Conservation (phyloP, 1,140 invertebrate genomes). For the Pantala flavescens region DNA sequence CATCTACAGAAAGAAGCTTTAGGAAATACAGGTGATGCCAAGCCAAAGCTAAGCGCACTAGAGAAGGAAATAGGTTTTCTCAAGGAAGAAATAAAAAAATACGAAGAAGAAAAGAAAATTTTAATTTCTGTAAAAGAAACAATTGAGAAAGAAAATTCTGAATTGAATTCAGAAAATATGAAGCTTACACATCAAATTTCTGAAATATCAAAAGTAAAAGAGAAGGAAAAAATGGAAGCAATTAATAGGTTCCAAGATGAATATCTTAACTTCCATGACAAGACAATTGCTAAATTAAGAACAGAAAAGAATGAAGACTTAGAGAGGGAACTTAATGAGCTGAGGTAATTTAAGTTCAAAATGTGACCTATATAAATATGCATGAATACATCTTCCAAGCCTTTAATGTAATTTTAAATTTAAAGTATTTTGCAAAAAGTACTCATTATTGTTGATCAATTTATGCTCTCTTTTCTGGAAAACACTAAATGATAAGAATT, state of each 20-base stretch:
- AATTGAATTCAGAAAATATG: not conserved
- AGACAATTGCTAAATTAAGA: not conserved
- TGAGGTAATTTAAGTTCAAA: slow-evolving; percentile 12
- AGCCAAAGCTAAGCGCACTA: not conserved
- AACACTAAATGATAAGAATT: too few relatives aligned
- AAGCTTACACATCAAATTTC: not conserved
- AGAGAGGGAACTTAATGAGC: slow-evolving; percentile 11
- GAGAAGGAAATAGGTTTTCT: not conserved
- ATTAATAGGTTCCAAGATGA: not conserved
- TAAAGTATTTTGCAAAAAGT: too few relatives aligned
- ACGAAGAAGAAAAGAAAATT: not conserved
- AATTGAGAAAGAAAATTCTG: not conserved
- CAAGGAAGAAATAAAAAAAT: not conserved
- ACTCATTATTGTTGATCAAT: too few relatives aligned
- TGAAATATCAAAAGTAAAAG: not conserved
- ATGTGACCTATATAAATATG: too few relatives aligned
- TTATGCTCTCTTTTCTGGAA: too few relatives aligned
- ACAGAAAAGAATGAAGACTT: slow-evolving; percentile 11
- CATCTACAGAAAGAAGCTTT: not conserved
- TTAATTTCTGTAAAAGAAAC: not conserved
- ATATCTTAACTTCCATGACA: slow-evolving; percentile 11
- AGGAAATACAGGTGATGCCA: not conserved
- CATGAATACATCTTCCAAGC: too few relatives aligned
- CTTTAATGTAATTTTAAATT: too few relatives aligned
- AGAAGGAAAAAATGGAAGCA: not conserved